Evolutionary conservation across 1,140 invertebrate genomes (phyloP), one percentile per base, ranked within the genome.

Genomic region (Drosophila pruinosa): DNA sequence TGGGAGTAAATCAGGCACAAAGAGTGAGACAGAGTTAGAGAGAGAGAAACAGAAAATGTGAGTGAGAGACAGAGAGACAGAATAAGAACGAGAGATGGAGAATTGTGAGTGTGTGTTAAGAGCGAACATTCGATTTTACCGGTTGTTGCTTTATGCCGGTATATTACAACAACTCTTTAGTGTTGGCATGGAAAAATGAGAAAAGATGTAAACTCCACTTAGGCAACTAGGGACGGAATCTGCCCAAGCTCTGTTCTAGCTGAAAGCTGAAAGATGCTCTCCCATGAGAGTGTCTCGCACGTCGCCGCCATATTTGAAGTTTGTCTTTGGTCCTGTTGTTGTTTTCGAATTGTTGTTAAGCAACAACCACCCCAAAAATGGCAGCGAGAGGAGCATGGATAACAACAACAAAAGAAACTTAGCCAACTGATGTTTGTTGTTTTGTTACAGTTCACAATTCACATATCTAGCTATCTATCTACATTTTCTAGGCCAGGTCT

Each of bases 71-170:
- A 22, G 6, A 59, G 48, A 41, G 8, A 14, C 4, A 0, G 26
- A n/a, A n/a, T n/a, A n/a, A n/a, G n/a, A n/a, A n/a, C n/a, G n/a
- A n/a, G n/a, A n/a, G n/a, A n/a, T 10, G 54, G 12, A 53, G 52
- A 50, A 48, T 41, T 38, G 50, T 68, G 43, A 54, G 58, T 52
- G 45, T 67, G 41, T 65, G 65, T 68, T 58, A 63, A 67, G 88
- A 88, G 78, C 88, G 82, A 88, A 88, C 82, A 88, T 88, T 88
- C 82, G 82, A 88, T 88, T 88, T 88, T 88, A 88, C 82, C 82
- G 82, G 82, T 88, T 88, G 82, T 73, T 88, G 82, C 82, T 88
- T 82, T 86, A 82, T 88, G 82, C 82, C 82, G 82, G 82, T 77
- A 76, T 86, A 74, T 78, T 75, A 65, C 53, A 71, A 56, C 68